These are phyloP conservation scores for Gyrodactylus bullatarudis DNA, from an alignment of 1,140 invertebrate genomes.

Conservation along the genomic window DNA sequence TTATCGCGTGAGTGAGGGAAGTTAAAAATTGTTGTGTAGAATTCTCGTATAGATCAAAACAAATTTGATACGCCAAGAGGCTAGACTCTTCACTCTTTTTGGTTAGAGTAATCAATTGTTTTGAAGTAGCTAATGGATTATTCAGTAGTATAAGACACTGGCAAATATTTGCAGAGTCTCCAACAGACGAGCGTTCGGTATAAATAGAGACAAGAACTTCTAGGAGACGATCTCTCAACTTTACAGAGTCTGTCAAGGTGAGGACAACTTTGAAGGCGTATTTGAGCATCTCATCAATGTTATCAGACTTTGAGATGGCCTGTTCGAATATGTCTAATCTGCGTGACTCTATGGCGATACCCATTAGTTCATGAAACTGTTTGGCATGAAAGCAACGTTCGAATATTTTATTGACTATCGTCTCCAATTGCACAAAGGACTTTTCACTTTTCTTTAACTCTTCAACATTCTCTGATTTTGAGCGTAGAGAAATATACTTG, in stretches of 20 bases:
- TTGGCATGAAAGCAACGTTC: slow-evolving; percentile 63
- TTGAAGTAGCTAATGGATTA: slow-evolving; percentile 53
- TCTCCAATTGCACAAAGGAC: slow-evolving; percentile 31
- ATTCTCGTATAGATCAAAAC: slow-evolving; percentile 47
- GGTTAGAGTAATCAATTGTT: slow-evolving; percentile 52
- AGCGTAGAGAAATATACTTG: slow-evolving; percentile 8
- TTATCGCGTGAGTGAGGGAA: not conserved
- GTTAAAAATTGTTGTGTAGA: slow-evolving; percentile 80
- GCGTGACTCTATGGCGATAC: slow-evolving; percentile 63
- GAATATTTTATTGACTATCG: slow-evolving; percentile 83
- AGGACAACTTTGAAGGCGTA: slow-evolving; percentile 80
- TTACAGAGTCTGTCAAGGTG: slow-evolving; percentile 63
- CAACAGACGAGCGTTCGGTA: slow-evolving; percentile 35
- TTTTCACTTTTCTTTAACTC: not conserved
- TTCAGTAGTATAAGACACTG: slow-evolving; percentile 76
- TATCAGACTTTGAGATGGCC: slow-evolving; percentile 26
- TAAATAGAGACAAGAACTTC: slow-evolving; percentile 57
- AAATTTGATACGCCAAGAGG: not conserved
- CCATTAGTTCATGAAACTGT: slow-evolving; percentile 46
- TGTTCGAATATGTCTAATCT: slow-evolving; percentile 75
- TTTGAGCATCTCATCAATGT: slow-evolving; percentile 35
- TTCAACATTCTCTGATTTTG: not conserved
- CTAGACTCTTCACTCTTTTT: slow-evolving; percentile 32
- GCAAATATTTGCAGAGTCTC: slow-evolving; percentile 67
- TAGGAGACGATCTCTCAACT: slow-evolving; percentile 55